Base-by-base conservation (phyloP, 2,888 invertebrate species). In the Furcula furcula region DNA sequence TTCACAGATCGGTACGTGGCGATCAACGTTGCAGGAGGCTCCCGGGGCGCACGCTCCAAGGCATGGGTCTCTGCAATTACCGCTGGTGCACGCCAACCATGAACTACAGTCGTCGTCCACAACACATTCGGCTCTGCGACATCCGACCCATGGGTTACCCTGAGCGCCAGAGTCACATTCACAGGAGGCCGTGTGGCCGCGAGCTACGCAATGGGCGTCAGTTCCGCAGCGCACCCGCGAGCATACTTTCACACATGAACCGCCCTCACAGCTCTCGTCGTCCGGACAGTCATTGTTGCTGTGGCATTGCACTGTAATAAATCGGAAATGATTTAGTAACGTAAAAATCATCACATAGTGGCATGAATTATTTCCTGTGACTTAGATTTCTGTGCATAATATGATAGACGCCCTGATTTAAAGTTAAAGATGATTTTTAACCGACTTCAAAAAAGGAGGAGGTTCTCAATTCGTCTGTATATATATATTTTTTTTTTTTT, bases 221-320 rank as follows among this genome's bases (percentile, higher is more conserved):
- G 80, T 52, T 11, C 97, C 97, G 62, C 97, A 97, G 32, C 94
- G 94, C 0, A 95, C 93, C 54, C 93, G 93, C 1, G 91, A 79
- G 59, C 97, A 97, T 1, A 95, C 94, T 71, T 96, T 93, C 7
- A 93, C 85, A 69, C 97, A 97, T 63, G 94, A 92, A 40, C 93
- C 92, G 63, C 95, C 94, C 51, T 96, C 91, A 65, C 97, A 97
- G 13, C 95, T 94, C 76, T 96, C 93, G 26, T 92, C 93, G 31
- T 94, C 90, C 3, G 95, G 92, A 71, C 97, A 97, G 51, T 97
- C 96, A 32, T 93, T 93, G 69, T 97, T 95, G 29, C 93, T 92
- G 55, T 95, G 92, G 64, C 97, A 97, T 56, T 97, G 96, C 54
- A 95, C 93, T 93, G 74, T 29, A 88, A 84, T 42, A 44, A 43